Conservation (phyloP, 2,113 vertebrate species). For the Perccottus glenii region DNA sequence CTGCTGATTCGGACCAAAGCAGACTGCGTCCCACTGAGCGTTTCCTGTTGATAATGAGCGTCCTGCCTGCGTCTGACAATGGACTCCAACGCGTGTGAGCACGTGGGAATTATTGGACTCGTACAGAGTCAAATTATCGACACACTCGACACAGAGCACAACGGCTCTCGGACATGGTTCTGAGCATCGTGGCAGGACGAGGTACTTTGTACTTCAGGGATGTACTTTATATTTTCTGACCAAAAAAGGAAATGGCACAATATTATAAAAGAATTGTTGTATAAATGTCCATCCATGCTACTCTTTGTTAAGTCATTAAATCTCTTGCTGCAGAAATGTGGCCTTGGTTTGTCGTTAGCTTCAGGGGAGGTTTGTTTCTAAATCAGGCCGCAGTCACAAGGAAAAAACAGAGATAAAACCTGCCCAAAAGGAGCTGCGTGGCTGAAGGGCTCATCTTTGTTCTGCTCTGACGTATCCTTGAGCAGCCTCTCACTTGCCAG, state of each 20-base stretch:
- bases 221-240: no score
- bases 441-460: background rate
- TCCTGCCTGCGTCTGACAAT: background rate
- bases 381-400: slow-evolving; percentile 56
- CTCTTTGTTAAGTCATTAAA: background rate
- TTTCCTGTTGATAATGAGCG: background rate
- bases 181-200: no score
- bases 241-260: no score
- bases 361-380: background rate
- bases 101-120: background rate
- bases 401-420: slow-evolving; percentile 10
- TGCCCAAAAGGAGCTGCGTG: background rate
- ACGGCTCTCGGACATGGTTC: background rate
- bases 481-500: background rate
- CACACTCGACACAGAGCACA: background rate
- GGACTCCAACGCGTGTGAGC: background rate
- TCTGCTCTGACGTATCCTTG: background rate
- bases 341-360: background rate
- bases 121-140: no score
- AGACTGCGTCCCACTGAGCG: background rate
- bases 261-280: no score
- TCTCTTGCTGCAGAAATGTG: background rate
- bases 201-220: no score
- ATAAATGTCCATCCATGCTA: background rate
- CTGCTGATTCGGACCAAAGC: background rate